Base-by-base conservation (phyloP, 2,797 vertebrate species). In the Scleropages formosus region DNA sequence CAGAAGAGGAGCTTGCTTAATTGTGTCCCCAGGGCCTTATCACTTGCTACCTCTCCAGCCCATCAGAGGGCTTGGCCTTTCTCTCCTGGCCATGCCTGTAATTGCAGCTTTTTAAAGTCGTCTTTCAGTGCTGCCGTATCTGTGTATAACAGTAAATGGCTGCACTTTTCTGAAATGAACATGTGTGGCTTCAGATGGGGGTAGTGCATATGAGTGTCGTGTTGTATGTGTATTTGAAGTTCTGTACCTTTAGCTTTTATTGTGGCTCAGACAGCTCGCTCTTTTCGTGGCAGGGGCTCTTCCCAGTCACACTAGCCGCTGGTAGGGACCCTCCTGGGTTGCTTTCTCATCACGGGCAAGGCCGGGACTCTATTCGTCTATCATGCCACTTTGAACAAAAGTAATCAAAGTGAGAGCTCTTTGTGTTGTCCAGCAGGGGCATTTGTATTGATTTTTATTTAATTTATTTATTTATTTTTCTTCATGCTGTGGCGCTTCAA, bases 51-150 rank as follows among this genome's bases (percentile, higher is more conserved):
- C 78, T 81, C 86, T 85, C 83, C 87, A 87, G 85, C 89, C 87
- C 84, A 87, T 85, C 80, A 26, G 8, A 59, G 84, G 81, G 82
- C n/a, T 10, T 47, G 53, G 46, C 22, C 79, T 79, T 81, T 80
- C 83, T 87, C 83, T 83, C 4, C 39, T 62, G 53, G 53, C 6
- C 39, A 10, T 44, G n/a, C 85, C 84, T 87, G 89, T 90, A 89
- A 89, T 90, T 85, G 80, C 51, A 78, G 6, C 0, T 85, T 90
- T 92, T 91, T 88, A 92, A 91, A 91, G 88, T 51, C 0, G 58
- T 64, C 77, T 83, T 82, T 82, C 81, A 84, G 84, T 88, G 73
- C 84, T 83, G 77, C 63, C 58, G 76, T 39, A 22, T 51, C 46
- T 65, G 16, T 22, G 73, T 63, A 49, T 27, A 60, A 26, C 64